Conservation (phyloP, 2,113 vertebrate species). For the Cephalopterus ornatus region DNA sequence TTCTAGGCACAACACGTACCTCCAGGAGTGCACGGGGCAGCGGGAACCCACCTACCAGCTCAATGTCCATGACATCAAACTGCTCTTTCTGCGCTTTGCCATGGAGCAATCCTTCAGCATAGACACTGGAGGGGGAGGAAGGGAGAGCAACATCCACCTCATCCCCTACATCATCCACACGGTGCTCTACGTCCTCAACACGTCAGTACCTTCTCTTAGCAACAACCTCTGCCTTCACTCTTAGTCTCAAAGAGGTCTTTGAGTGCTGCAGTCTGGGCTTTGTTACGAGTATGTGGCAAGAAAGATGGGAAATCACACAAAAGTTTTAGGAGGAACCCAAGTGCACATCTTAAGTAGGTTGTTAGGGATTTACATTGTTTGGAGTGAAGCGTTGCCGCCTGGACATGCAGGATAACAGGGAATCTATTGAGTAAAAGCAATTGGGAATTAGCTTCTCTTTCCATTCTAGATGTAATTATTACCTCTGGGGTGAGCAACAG, state of each 20-base stretch:
- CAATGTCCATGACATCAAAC: slow-evolving; percentile 96
- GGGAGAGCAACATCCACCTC: slow-evolving; percentile 99
- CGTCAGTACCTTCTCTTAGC: slow-evolving; percentile 74
- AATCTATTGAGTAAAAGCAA: neutral
- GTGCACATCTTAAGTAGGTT: neutral
- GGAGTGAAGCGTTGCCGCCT: neutral
- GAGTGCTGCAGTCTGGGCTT: neutral
- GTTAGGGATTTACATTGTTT: neutral
- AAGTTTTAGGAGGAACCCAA: neutral
- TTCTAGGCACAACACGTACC: slow-evolving; percentile 95
- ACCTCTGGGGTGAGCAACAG: slow-evolving; percentile 14
- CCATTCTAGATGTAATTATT: slow-evolving; percentile 23
- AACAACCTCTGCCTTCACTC: neutral
- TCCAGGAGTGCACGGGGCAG: slow-evolving; percentile 97
- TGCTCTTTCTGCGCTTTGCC: slow-evolving; percentile 95
- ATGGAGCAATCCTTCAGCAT: slow-evolving; percentile 97
- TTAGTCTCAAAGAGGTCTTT: neutral
- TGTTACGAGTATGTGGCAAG: neutral
- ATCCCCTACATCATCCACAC: slow-evolving; percentile 99
- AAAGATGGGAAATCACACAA: neutral
- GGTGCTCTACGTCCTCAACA: slow-evolving; percentile 98
- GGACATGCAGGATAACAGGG: neutral
- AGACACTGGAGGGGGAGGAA: slow-evolving; percentile 92
- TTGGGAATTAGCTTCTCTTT: neutral
- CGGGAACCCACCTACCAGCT: slow-evolving; percentile 98